Evolutionary conservation across 2,113 vertebrate genomes (phyloP).

Genomic region (Castor canadensis): DNA sequence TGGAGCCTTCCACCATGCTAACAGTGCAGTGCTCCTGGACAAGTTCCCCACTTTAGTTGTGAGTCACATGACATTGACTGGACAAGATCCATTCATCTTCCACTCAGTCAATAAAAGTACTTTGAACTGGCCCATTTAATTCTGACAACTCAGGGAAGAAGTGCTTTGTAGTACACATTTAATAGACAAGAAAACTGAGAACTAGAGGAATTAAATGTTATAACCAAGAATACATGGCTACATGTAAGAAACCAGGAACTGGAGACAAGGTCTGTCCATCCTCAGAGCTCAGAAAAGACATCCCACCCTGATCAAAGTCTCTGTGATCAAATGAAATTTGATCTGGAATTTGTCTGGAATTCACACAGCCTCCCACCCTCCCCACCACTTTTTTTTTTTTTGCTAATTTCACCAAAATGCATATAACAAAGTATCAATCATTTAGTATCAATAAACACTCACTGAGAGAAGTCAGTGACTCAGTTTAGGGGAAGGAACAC

Average conservation of each 20-base stretch:
- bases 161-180: not conserved
- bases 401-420: not conserved
- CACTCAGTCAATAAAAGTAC: not conserved
- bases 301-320: not conserved
- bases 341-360: not conserved
- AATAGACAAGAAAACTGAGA: not conserved
- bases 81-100: too few species aligned
- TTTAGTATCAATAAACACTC: too few species aligned
- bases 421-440: not conserved
- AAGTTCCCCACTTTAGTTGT: too few species aligned
- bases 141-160: not conserved
- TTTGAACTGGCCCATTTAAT: not conserved
- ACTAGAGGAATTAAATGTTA: not conserved
- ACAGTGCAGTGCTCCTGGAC: too few species aligned
- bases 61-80: too few species aligned
- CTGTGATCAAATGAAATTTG: not conserved
- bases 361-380: not conserved
- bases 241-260: not conserved
- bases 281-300: not conserved
- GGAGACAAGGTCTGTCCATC: not conserved
- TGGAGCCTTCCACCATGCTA: too few species aligned
- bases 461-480: not conserved
- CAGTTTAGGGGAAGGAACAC: rapidly evolving
- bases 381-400: too few species aligned
- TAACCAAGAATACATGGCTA: not conserved